Percentiles rank a stretch among this genome's conserved stretches.
These are phyloP conservation scores for Lepidocolaptes lacrymiger DNA, from an alignment of 2,797 vertebrate genomes.

Conservation along the genomic window DNA sequence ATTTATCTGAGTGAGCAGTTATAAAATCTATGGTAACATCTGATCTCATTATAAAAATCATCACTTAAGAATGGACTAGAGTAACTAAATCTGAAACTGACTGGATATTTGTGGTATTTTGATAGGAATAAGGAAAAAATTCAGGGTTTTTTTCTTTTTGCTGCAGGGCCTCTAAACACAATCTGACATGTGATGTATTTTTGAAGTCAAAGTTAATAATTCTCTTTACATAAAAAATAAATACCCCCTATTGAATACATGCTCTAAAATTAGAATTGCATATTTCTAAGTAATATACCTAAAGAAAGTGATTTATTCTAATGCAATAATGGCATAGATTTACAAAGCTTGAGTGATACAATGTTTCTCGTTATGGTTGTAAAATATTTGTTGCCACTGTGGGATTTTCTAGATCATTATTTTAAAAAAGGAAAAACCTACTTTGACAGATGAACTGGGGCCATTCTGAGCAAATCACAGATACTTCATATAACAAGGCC, in stretches of 20 bases:
- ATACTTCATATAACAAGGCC: constrained; percentile 98
- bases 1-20: constrained; percentile 38
- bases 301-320: constrained; percentile 85
- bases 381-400: constrained; percentile 88
- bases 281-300: constrained; percentile 77
- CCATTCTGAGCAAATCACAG: constrained; percentile 92
- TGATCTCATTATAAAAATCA: constrained; percentile 70
- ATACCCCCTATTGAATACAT: constrained; percentile 76
- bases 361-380: constrained; percentile 82
- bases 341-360: constrained; percentile 83
- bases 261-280: constrained; percentile 80
- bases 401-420: constrained; percentile 98
- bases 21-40: constrained; percentile 55
- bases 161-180: constrained; percentile 80
- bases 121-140: constrained; percentile 78
- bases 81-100: constrained; percentile 76
- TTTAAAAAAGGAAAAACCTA: constrained; percentile 97
- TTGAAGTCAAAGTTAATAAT: constrained; percentile 86
- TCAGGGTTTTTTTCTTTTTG: constrained; percentile 71
- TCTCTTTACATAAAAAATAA: constrained; percentile 83
- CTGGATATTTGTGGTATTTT: constrained; percentile 76
- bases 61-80: constrained; percentile 60
- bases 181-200: constrained; percentile 81
- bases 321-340: constrained; percentile 85
- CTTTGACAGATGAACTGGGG: constrained; percentile 98